Evolutionary conservation across 2,888 invertebrate species (phyloP), one percentile per base, ranked within the genome.

Genomic region (Pseudococcus jackbeardsleyi): DNA sequence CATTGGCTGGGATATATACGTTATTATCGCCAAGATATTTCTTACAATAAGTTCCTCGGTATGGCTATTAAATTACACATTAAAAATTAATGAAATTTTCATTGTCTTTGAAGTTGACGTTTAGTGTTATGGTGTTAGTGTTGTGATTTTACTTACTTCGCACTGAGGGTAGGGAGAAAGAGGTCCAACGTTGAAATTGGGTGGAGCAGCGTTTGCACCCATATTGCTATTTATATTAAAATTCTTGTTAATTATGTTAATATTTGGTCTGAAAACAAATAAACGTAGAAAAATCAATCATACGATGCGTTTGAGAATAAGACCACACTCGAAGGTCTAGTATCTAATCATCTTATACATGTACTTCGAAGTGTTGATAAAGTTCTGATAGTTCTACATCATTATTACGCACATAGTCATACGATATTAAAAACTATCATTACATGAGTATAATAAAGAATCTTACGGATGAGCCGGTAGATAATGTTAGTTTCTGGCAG

Each of bases 1-100:
- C 94, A 84, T 95, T 94, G 89, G 95, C 95, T 72, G 96, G 96
- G 90, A 98, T 96, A 91, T 96, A 98, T 84, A 99, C 96, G 90
- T 95, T 95, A 90, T 95, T 94, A 90, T 96, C 96, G 89, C 94
- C 94, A 88, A 98, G 93, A 91, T 95, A 96, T 89, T 94, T 93
- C 88, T 94, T 94, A 92, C 99, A 99, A 9, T 95, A 95, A 89
- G 93, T 94, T 0, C 98, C 98, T 88, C 93, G 93, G 92, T 98
- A 98, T 42, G 95, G 92, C 93, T 98, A 95, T 90, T 95, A 95
- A 42, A 84, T 19, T 4, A 26, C 11, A 84, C 8, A 64, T 64
- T n/a, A 0, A 22, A 64, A 64, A 64, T 64, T 9, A 22, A 64
- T 22, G 7, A 4, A 72, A 11, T 72, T 15, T 72, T 26, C 26